Evolutionary conservation across 2,888 invertebrate genomes (phyloP).

Genomic region (Harpagoxenus sublaevis): DNA sequence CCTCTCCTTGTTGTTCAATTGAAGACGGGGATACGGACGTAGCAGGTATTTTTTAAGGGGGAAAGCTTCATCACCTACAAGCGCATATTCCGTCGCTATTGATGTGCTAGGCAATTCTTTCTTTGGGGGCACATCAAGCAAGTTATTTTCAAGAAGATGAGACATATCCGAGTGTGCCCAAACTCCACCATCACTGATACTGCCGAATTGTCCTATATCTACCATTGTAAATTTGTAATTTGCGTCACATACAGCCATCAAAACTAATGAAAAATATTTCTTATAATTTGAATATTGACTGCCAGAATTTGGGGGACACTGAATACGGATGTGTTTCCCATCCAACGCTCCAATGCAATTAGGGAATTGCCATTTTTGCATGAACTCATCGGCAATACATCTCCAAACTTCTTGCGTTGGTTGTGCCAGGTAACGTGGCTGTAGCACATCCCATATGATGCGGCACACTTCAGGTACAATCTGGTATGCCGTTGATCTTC

Average conservation of each 20-base stretch:
- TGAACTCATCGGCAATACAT: background rate
- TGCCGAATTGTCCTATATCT: slow-evolving; percentile 1
- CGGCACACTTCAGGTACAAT: background rate
- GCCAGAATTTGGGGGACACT: slow-evolving; percentile 6
- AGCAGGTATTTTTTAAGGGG: background rate
- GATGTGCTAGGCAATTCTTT: background rate
- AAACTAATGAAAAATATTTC: background rate
- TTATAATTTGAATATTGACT: background rate
- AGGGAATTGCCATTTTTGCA: slow-evolving; percentile 2
- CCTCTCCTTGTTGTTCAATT: background rate
- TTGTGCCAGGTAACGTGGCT: background rate
- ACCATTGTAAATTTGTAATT: background rate
- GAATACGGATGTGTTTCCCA: background rate
- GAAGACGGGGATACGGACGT: background rate
- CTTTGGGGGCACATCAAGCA: background rate
- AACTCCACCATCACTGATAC: slow-evolving; percentile 3
- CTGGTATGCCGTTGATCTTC: background rate
- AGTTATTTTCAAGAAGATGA: background rate
- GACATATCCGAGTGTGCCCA: background rate
- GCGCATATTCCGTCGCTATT: background rate
- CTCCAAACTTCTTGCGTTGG: slow-evolving; percentile 5
- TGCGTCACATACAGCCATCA: slow-evolving; percentile 6
- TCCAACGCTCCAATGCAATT: background rate
- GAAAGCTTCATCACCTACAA: background rate
- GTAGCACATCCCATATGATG: background rate